Percentiles rank a stretch among this genome's conserved stretches.
phyloP scores from a whole-genome alignment of 2,888 invertebrate species.

The Folsomia candida region DNA sequence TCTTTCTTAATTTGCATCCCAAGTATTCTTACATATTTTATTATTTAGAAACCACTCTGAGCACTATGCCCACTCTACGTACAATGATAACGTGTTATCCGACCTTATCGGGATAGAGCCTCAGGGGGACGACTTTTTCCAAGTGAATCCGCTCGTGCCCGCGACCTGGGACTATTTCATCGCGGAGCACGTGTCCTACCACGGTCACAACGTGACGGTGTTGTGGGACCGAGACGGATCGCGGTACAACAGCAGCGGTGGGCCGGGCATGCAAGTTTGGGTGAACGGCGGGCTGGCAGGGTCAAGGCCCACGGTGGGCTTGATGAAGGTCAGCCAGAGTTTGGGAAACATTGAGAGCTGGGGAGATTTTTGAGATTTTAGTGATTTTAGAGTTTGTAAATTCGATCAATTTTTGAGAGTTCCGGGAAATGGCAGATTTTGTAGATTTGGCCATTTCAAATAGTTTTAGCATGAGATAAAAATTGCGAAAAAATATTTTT shows the following conservation, averaged over 20 bases:
- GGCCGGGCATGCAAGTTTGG: conserved; percentile 37
- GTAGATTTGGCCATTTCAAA: too few relatives aligned
- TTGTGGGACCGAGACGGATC: conserved; percentile 43
- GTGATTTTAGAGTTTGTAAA: too few relatives aligned
- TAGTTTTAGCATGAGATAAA: too few relatives aligned
- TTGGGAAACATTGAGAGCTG: conserved; percentile 20
- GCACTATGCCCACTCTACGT: conserved; percentile 49
- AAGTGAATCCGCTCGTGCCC: conserved; percentile 39
- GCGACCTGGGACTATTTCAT: conserved; percentile 37
- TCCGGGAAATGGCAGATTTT: too few relatives aligned
- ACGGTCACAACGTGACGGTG: conserved; percentile 45
- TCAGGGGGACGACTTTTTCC: conserved; percentile 33
- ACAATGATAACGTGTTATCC: conserved; percentile 44
- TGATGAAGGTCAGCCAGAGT: conserved; percentile 14
- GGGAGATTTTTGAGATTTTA: too few relatives aligned
- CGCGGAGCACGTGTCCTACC: conserved; percentile 43
- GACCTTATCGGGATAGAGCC: conserved; percentile 46
- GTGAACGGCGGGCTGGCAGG: conserved; percentile 27
- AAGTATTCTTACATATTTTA: too few relatives aligned
- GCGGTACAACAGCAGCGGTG: conserved; percentile 31
- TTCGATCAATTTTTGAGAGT: too few relatives aligned
- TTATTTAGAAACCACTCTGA: conserved; percentile 39
- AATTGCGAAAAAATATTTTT: too few relatives aligned
- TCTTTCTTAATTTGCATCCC: too few relatives aligned
- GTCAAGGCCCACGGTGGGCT: neutral